phyloP scores from a whole-genome alignment of 2,888 invertebrate species.

The Tenthredo notha region DNA sequence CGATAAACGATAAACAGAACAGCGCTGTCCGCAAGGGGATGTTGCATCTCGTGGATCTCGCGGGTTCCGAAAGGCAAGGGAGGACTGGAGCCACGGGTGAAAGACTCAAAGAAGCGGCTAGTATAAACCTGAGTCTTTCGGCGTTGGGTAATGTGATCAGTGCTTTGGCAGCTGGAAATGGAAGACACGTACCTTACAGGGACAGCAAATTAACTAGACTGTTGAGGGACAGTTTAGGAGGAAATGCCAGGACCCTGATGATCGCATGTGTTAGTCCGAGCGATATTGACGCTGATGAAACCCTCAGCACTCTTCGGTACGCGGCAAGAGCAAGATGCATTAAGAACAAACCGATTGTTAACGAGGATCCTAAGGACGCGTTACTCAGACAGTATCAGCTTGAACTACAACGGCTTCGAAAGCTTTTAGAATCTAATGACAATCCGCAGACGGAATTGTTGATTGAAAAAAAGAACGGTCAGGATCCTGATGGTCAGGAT shows the following conservation, averaged over 20 bases:
- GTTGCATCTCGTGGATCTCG: conserved; percentile 93
- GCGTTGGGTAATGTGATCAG: conserved; percentile 95
- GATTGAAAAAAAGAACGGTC: conserved; percentile 56
- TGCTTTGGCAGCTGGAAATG: conserved; percentile 88
- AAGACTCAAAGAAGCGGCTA: conserved; percentile 92
- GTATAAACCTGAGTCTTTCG: conserved; percentile 92
- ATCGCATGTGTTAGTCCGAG: conserved; percentile 92
- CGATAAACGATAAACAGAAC: conserved; percentile 76
- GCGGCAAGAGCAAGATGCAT: conserved; percentile 94
- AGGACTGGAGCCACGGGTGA: conserved; percentile 93
- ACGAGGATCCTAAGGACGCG: conserved; percentile 95
- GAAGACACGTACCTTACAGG: conserved; percentile 88
- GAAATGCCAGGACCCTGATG: conserved; percentile 94
- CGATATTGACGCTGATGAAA: conserved; percentile 91
- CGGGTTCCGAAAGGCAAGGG: conserved; percentile 92
- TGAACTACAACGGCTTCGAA: conserved; percentile 87
- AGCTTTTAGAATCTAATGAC: conserved; percentile 78
- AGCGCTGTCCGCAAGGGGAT: conserved; percentile 85
- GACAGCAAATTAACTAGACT: conserved; percentile 92
- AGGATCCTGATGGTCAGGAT: neutral
- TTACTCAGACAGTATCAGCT: conserved; percentile 91
- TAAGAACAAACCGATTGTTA: conserved; percentile 90
- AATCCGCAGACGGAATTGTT: conserved; percentile 54
- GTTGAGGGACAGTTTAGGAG: conserved; percentile 90
- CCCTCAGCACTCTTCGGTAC: conserved; percentile 89